Conservation (phyloP, 1,140 invertebrate genomes). For the Caerostris darwini region DNA sequence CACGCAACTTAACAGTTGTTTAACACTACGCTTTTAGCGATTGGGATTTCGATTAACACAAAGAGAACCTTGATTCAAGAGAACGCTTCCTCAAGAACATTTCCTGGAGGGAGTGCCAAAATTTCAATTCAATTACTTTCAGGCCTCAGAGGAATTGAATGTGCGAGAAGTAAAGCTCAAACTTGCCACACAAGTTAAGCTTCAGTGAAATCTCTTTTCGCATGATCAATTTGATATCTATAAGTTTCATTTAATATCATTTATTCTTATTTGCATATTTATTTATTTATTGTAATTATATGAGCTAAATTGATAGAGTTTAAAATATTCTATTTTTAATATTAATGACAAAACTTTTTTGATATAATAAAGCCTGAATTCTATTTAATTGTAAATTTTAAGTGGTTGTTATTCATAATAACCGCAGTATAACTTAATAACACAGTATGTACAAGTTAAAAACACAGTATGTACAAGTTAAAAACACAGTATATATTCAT, state of each 20-base stretch:
- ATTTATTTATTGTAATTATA: no score
- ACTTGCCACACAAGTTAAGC: neutral
- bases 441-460: no score
- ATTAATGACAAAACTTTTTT: no score
- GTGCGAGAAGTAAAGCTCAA: neutral
- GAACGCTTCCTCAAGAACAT: neutral
- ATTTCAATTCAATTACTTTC: conserved; percentile 17
- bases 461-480: no score
- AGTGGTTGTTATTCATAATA: no score
- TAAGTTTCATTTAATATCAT: neutral
- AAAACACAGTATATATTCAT: no score
- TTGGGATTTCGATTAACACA: conserved; percentile 2
- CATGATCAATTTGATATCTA: neutral
- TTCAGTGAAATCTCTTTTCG: neutral
- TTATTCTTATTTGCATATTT: no score
- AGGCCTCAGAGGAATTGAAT: neutral
- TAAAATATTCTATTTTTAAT: no score
- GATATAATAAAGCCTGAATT: no score
- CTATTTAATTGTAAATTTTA: no score
- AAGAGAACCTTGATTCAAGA: neutral
- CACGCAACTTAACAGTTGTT: conserved; percentile 13
- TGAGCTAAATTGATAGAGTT: no score
- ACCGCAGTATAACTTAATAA: no score
- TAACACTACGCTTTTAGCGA: neutral
- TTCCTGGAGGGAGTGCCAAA: neutral